These are phyloP conservation scores for Ranitomeya variabilis DNA, from an alignment of 2,113 vertebrate species.

Conservation along the genomic window DNA sequence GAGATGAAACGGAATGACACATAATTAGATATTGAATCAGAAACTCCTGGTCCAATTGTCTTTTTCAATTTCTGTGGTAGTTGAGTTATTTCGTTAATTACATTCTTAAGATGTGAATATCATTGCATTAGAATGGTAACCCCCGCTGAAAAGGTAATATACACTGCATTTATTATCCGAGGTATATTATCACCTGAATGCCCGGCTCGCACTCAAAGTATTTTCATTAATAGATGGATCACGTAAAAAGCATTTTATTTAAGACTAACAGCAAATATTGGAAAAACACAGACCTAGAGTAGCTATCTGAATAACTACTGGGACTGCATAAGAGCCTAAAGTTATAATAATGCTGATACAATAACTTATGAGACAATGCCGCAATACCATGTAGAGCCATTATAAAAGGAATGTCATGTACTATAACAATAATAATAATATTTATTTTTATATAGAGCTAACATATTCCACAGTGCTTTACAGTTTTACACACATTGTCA, in stretches of 20 bases:
- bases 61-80: neutral
- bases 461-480: too few species aligned
- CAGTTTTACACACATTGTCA: too few species aligned
- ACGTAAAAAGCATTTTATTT: too few species aligned
- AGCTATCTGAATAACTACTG: too few species aligned
- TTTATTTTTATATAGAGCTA: too few species aligned
- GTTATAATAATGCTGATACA: too few species aligned
- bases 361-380: too few species aligned
- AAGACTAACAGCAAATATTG: neutral
- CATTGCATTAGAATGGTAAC: neutral
- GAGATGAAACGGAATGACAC: neutral
- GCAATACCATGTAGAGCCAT: too few species aligned
- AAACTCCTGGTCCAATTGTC: conserved; percentile 1
- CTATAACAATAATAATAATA: too few species aligned
- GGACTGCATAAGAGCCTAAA: too few species aligned
- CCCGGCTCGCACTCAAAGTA: neutral
- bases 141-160: neutral
- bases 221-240: neutral
- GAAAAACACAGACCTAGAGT: too few species aligned
- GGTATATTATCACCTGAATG: neutral
- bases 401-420: too few species aligned
- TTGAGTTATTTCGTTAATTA: conserved; percentile 31
- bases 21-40: conserved; percentile 20
- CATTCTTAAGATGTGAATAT: neutral
- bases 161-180: neutral